Evolutionary conservation across 2,888 invertebrate species (phyloP).

Genomic region (Dendrolimus pini): DNA sequence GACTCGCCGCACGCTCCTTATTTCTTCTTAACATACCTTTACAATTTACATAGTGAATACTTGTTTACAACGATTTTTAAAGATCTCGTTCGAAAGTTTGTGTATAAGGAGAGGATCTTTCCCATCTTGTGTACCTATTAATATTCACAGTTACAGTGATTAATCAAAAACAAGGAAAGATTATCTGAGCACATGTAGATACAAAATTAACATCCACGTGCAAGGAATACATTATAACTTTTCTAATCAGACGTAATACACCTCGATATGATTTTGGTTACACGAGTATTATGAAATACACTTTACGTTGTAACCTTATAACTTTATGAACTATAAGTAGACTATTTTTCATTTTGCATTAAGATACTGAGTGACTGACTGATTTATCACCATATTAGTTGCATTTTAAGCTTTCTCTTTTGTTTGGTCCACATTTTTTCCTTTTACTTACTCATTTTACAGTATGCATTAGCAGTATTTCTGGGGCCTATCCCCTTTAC

Average conservation of each 20-base stretch:
- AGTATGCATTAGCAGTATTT: no score
- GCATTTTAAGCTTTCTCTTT: no score
- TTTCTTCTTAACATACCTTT: conserved; percentile 15
- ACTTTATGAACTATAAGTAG: no score
- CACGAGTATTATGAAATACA: no score
- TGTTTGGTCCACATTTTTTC: no score
- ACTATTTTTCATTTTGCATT: no score
- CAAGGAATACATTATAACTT: background rate
- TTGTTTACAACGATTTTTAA: conserved; percentile 46
- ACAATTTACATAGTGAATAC: conserved; percentile 41
- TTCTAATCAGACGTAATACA: background rate
- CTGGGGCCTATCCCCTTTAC: no score
- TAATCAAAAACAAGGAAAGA: conserved; percentile 34
- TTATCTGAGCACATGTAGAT: conserved; percentile 34
- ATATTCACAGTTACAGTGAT: conserved; percentile 31
- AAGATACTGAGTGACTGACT: no score
- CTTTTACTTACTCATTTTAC: no score
- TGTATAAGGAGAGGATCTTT: conserved; percentile 29
- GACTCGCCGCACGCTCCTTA: conserved; percentile 4
- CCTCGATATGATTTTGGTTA: background rate
- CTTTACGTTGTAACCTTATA: no score
- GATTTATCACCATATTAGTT: no score
- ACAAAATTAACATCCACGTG: conserved; percentile 15
- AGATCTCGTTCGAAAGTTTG: conserved; percentile 41
- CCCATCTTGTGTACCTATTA: conserved; percentile 32